Conservation (phyloP, 2,888 invertebrate genomes). For the Yponomeuta malinellus region DNA sequence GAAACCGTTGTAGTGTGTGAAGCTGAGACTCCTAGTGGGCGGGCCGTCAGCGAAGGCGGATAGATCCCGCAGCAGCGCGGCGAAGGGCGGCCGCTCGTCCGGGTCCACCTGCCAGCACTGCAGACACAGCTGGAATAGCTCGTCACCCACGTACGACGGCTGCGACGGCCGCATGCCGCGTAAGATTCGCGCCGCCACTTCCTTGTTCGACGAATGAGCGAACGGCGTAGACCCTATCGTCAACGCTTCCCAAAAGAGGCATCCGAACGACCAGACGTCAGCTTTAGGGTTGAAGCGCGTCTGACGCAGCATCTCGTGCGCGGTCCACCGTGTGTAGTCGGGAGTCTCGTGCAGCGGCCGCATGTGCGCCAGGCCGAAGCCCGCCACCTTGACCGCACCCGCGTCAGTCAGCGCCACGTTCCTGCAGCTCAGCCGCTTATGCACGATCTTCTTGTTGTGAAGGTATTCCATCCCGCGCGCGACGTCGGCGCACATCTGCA, state of each 20-base stretch:
- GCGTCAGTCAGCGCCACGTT: constrained; percentile 81
- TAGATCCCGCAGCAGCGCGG: constrained; percentile 72
- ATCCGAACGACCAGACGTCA: constrained; percentile 90
- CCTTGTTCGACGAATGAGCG: constrained; percentile 79
- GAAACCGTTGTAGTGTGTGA: constrained; percentile 66
- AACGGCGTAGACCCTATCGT: constrained; percentile 88
- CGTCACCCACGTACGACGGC: constrained; percentile 83
- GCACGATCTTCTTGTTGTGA: constrained; percentile 80
- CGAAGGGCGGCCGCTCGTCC: constrained; percentile 85
- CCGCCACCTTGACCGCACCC: constrained; percentile 82
- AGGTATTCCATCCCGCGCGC: constrained; percentile 84
- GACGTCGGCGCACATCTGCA: constrained; percentile 81
- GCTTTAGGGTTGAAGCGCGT: constrained; percentile 82
- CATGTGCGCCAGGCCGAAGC: constrained; percentile 84
- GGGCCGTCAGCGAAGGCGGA: constrained; percentile 49
- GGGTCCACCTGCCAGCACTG: constrained; percentile 91
- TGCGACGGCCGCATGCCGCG: constrained; percentile 84
- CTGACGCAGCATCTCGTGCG: constrained; percentile 84
- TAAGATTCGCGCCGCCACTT: constrained; percentile 80
- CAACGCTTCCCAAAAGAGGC: constrained; percentile 88
- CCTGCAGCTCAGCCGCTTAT: constrained; percentile 83
- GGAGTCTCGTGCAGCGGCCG: constrained; percentile 78
- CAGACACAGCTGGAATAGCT: constrained; percentile 86
- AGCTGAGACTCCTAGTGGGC: constrained; percentile 54
- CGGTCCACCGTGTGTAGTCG: constrained; percentile 87